Evolutionary conservation across 1,140 invertebrate species (phyloP).

Genomic region (Archegozetes longisetosus): DNA sequence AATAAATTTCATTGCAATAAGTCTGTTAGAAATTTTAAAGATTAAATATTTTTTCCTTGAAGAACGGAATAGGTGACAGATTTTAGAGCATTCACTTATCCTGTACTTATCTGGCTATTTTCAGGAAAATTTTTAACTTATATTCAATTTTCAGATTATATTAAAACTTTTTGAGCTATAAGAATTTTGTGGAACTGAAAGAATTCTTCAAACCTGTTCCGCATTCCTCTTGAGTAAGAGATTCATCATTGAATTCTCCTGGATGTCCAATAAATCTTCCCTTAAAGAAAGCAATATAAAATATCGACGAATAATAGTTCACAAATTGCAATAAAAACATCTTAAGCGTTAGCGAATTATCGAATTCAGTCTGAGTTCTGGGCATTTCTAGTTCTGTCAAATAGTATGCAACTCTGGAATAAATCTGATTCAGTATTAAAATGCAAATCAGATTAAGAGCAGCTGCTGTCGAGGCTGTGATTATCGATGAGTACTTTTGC

Average conservation of each 20-base stretch:
- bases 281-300: constrained; percentile 97
- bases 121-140: too few species aligned
- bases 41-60: too few species aligned
- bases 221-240: constrained; percentile 11
- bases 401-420: constrained; percentile 43
- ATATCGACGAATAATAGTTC: constrained; percentile 95
- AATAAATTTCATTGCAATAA: too few species aligned
- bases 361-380: constrained; percentile 91
- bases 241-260: constrained; percentile 11
- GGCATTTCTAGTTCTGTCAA: constrained; percentile 86
- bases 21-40: too few species aligned
- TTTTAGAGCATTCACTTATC: too few species aligned
- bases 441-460: constrained; percentile 71
- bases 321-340: constrained; percentile 96
- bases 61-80: too few species aligned
- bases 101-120: too few species aligned
- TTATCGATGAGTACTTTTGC: constrained; percentile 46
- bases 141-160: too few species aligned
- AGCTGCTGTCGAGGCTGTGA: constrained; percentile 67
- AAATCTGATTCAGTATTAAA: constrained; percentile 51
- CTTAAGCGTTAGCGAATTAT: constrained; percentile 88
- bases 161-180: too few species aligned
- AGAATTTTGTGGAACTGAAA: too few species aligned
- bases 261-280: constrained; percentile 33
- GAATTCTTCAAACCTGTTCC: background rate